phyloP scores from a whole-genome alignment of 1,140 invertebrate species.

The Cotesia glomerata region DNA sequence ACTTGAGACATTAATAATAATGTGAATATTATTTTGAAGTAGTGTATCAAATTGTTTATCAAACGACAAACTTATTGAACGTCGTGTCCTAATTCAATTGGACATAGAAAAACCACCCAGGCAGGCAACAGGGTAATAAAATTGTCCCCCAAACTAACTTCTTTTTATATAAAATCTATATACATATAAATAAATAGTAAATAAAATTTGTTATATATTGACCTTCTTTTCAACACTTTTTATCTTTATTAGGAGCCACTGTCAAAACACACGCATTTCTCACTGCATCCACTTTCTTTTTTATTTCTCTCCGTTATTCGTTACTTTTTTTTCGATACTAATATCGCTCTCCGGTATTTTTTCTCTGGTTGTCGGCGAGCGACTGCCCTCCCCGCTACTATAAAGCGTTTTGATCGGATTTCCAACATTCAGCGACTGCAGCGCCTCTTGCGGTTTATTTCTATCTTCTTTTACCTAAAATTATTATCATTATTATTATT shows the following conservation, averaged over 20 bases:
- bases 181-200: neutral
- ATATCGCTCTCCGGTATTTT: neutral
- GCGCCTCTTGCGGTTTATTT: neutral
- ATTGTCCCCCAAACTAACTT: neutral
- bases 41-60: neutral
- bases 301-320: slow-evolving; percentile 1
- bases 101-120: neutral
- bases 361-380: slow-evolving; percentile 18
- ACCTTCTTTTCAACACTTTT: slow-evolving; percentile 3
- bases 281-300: neutral
- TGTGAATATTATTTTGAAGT: neutral
- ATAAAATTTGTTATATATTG: neutral
- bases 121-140: slow-evolving; percentile 15
- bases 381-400: slow-evolving; percentile 40
- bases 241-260: slow-evolving; percentile 28
- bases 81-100: neutral
- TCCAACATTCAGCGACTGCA: neutral
- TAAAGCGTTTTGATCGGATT: slow-evolving; percentile 45
- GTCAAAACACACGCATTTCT: slow-evolving; percentile 7
- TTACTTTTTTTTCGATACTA: slow-evolving; percentile 3
- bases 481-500: neutral
- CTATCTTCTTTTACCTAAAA: neutral
- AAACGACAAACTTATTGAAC: neutral
- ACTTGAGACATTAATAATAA: neutral
- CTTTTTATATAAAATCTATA: neutral